phyloP scores from a whole-genome alignment of 2,888 invertebrate species.

The Hyppa rectilinea region DNA sequence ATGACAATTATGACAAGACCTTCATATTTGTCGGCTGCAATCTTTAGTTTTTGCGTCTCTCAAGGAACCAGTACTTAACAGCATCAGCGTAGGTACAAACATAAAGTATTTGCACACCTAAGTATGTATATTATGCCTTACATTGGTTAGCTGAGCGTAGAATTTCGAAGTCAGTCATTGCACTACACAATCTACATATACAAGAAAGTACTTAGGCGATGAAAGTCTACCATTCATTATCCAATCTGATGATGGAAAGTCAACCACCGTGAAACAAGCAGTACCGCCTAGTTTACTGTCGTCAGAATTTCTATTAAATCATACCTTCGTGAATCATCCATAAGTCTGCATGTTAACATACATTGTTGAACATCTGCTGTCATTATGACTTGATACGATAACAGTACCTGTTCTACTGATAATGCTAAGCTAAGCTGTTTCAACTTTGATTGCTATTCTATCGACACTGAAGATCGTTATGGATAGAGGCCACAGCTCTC shows the following conservation, averaged over 20 bases:
- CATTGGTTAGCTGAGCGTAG: too few relatives aligned
- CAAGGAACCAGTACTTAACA: too few relatives aligned
- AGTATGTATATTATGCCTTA: too few relatives aligned
- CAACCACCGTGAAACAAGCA: conserved; percentile 48
- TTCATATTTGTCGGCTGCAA: not conserved
- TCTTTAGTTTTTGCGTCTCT: not conserved
- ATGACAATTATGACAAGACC: not conserved
- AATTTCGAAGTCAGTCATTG: not conserved
- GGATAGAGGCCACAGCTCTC: not conserved
- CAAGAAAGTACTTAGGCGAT: not conserved
- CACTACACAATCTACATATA: conserved; percentile 1
- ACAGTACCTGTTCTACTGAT: not conserved
- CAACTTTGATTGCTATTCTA: not conserved
- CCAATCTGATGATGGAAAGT: conserved; percentile 22
- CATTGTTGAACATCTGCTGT: not conserved
- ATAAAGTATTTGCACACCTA: too few relatives aligned
- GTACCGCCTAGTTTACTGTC: conserved; percentile 30
- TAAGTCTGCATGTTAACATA: not conserved
- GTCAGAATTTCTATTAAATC: conserved; percentile 34
- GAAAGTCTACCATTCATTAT: conserved; percentile 38
- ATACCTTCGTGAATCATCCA: conserved; percentile 12
- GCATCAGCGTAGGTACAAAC: not conserved
- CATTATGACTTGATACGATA: not conserved
- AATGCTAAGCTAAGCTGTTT: not conserved
- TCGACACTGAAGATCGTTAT: not conserved